Conservation (phyloP, 2,797 vertebrate species). For the Graptemys geographica region DNA sequence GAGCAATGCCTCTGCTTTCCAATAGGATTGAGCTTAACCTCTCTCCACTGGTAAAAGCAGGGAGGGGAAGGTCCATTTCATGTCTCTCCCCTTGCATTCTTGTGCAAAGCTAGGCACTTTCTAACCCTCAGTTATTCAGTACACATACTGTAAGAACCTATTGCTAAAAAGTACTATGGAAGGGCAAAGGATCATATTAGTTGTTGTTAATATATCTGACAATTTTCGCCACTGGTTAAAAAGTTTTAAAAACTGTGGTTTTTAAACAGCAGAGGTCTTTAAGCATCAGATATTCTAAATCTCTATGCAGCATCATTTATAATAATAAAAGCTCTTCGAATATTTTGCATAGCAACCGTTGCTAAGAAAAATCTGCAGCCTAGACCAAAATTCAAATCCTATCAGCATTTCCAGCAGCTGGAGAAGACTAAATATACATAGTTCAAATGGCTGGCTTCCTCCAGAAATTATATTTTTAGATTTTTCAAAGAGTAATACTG, state of each 20-base stretch:
- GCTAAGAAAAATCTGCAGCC: slow-evolving; percentile 75
- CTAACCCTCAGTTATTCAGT: not conserved
- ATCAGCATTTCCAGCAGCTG: slow-evolving; percentile 73
- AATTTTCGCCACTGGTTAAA: slow-evolving; percentile 5
- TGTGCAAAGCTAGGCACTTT: not conserved
- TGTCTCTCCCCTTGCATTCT: not conserved
- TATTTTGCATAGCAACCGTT: slow-evolving; percentile 79
- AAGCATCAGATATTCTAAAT: slow-evolving; percentile 54
- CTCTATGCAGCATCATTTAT: slow-evolving; percentile 61
- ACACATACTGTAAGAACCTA: not conserved
- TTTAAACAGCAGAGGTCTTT: slow-evolving; percentile 32
- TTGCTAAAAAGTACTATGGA: slow-evolving; percentile 5
- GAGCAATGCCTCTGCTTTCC: not conserved
- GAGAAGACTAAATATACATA: slow-evolving; percentile 74
- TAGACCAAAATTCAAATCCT: slow-evolving; percentile 73
- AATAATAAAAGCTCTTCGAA: slow-evolving; percentile 61
- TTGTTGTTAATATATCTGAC: not conserved
- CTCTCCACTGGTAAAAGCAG: not conserved
- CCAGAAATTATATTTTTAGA: slow-evolving; percentile 72
- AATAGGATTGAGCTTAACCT: not conserved
- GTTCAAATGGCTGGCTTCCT: slow-evolving; percentile 74
- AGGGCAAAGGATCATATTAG: slow-evolving; percentile 6
- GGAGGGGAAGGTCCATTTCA: not conserved
- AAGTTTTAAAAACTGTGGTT: slow-evolving; percentile 36
- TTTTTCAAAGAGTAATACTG: slow-evolving; percentile 60